Evolutionary conservation across 2,888 invertebrate genomes (phyloP), one percentile per base, ranked within the genome.

Genomic region (Phengaris arion): DNA sequence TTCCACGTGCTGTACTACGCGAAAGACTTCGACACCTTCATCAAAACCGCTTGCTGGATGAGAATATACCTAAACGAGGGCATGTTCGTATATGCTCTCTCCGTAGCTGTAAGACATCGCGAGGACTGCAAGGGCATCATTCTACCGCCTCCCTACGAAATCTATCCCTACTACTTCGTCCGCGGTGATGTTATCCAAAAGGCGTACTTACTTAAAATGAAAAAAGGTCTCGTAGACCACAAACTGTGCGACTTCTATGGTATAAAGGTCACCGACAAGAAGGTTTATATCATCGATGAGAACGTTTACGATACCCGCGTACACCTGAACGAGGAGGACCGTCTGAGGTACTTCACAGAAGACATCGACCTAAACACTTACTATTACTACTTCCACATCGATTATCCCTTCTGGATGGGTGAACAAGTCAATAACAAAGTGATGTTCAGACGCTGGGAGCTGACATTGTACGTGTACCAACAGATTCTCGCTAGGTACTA

Each of bases 121-220:
- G 87, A 89, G 10, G 94, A 94, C 83, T 92, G 91, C 86, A 90
- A 84, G 78, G 92, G 92, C 52, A 87, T 95, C 75, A 87, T 94
- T 51, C 84, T 95, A 52, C 95, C 95, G 68, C 94, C 95, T 77
- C 91, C 94, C 2, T 95, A 95, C 81, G 95, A 95, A 85, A 92
- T 95, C 80, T 92, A 95, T 79, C 96, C 96, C 0, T 95, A 95
- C 89, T 94, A 94, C 85, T 96, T 95, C 87, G 95, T 96, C 79
- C 95, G 95, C 82, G 91, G 94, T 45, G 95, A 96, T 82, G 95
- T 96, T n/a, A 93, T 96, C 81, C 92, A 94, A 78, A 94, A 92
- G 75, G 91, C 94, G 6, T 94, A 94, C 81, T 77, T 93, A 79
- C 85, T 94, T 76, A 94, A 94, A 81, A 92, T 92, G 92, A 94